phyloP scores from a whole-genome alignment of 2,888 invertebrate species.

The Eristalinus aeneus region DNA sequence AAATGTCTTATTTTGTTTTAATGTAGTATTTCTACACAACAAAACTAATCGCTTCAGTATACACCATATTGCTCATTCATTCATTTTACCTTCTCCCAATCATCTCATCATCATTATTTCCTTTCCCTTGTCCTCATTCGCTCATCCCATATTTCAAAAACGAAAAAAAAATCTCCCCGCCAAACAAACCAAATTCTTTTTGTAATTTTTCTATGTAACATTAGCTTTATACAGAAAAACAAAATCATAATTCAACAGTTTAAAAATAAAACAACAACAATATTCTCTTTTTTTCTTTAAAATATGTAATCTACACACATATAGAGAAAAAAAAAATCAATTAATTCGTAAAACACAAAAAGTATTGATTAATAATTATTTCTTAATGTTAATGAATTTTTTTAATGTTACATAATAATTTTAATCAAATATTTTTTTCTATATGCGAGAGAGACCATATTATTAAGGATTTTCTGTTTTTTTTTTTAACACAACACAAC shows the following conservation, averaged over 20 bases:
- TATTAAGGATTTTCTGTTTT: slow-evolving; percentile 56
- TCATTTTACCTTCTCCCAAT: slow-evolving; percentile 11
- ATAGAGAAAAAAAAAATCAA: slow-evolving; percentile 54
- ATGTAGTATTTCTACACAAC: slow-evolving; percentile 40
- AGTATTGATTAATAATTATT: slow-evolving; percentile 63
- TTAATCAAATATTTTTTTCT: slow-evolving; percentile 66
- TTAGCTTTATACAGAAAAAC: slow-evolving; percentile 61
- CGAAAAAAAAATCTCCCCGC: slow-evolving; percentile 55
- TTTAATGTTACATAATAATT: slow-evolving; percentile 56
- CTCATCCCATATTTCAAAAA: background rate
- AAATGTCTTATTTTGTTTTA: slow-evolving; percentile 41
- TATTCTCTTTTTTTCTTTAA: slow-evolving; percentile 46
- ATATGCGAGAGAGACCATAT: slow-evolving; percentile 69
- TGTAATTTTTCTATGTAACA: slow-evolving; percentile 70
- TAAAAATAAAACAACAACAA: slow-evolving; percentile 41
- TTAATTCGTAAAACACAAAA: slow-evolving; percentile 37
- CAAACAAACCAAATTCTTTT: slow-evolving; percentile 68
- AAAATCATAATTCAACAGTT: slow-evolving; percentile 33
- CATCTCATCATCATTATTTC: slow-evolving; percentile 26
- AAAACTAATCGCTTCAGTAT: too few species aligned
- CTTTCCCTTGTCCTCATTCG: background rate
- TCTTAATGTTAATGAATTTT: slow-evolving; percentile 51
- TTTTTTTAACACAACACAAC: slow-evolving; percentile 44
- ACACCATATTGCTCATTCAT: slow-evolving; percentile 11
- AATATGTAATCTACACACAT: slow-evolving; percentile 69